Percentiles rank a stretch among this genome's conserved stretches.
Evolutionary conservation across 2,113 vertebrate genomes (phyloP).

Genomic region (Larimichthys polyactis): DNA sequence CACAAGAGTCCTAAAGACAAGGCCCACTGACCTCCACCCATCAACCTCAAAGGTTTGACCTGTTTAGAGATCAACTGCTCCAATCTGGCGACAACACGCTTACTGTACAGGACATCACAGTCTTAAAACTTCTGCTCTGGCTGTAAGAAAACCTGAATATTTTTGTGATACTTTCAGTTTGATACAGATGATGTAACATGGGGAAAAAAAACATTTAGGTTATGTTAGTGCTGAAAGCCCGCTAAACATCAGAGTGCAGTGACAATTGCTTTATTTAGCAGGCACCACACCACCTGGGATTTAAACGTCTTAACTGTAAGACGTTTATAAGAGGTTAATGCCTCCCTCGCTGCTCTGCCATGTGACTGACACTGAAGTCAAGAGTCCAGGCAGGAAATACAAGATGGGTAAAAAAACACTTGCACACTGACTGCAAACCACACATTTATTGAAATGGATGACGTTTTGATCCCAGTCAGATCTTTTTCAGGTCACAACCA

Average conservation of each 20-base stretch:
- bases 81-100: neutral
- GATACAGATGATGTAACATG: constrained; percentile 14
- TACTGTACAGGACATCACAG: neutral
- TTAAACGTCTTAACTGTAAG: constrained; percentile 80
- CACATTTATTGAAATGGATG: neutral
- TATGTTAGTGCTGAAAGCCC: constrained; percentile 17
- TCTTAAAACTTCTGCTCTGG: neutral
- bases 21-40: constrained; percentile 42
- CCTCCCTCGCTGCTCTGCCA: constrained; percentile 63
- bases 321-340: constrained; percentile 78
- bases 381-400: constrained; percentile 45
- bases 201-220: constrained; percentile 32
- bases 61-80: constrained; percentile 11
- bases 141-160: neutral
- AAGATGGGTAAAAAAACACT: neutral
- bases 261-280: constrained; percentile 76
- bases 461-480: neutral
- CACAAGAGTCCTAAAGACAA: constrained; percentile 5
- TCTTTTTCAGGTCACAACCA: neutral
- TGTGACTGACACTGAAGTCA: constrained; percentile 72
- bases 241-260: constrained; percentile 30
- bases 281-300: constrained; percentile 76
- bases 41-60: neutral
- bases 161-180: neutral
- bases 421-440: neutral